A percentile compares a stretch with the other conserved stretches of the same genome.
Evolutionary conservation across 1,140 invertebrate genomes (phyloP).

Genomic region (Acromyrmex echinatior): DNA sequence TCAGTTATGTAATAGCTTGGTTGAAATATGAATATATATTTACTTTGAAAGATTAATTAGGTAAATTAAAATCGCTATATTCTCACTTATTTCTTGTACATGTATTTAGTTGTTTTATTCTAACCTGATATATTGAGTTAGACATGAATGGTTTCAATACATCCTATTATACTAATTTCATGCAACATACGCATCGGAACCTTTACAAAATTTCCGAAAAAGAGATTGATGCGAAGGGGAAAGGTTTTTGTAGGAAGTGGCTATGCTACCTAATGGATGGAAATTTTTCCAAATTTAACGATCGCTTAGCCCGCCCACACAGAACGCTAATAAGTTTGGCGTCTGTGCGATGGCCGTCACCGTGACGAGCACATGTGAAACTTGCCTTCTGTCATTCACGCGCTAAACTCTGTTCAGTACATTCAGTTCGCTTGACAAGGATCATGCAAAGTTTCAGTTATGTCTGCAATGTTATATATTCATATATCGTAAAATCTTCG

Average conservation of each 20-base stretch:
- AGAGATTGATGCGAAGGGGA: conserved; percentile 59
- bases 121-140: background rate
- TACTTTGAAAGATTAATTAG: background rate
- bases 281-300: conserved; percentile 81
- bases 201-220: conserved; percentile 52
- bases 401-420: conserved; percentile 72
- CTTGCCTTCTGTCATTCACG: conserved; percentile 84
- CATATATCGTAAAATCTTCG: background rate
- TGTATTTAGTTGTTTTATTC: background rate
- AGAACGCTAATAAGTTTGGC: conserved; percentile 77
- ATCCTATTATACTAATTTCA: conserved; percentile 2
- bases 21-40: conserved; percentile 1
- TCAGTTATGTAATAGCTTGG: background rate
- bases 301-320: conserved; percentile 84
- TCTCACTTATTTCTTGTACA: background rate
- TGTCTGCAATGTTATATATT: background rate
- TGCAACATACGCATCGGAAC: background rate
- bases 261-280: conserved; percentile 66
- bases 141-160: conserved; percentile 3
- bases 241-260: conserved; percentile 57
- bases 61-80: background rate
- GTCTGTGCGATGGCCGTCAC: conserved; percentile 85
- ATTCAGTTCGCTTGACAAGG: conserved; percentile 75
- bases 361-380: conserved; percentile 86
- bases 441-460: conserved; percentile 71